Conservation (phyloP, 2,888 invertebrate genomes). For the Catocala nupta region DNA sequence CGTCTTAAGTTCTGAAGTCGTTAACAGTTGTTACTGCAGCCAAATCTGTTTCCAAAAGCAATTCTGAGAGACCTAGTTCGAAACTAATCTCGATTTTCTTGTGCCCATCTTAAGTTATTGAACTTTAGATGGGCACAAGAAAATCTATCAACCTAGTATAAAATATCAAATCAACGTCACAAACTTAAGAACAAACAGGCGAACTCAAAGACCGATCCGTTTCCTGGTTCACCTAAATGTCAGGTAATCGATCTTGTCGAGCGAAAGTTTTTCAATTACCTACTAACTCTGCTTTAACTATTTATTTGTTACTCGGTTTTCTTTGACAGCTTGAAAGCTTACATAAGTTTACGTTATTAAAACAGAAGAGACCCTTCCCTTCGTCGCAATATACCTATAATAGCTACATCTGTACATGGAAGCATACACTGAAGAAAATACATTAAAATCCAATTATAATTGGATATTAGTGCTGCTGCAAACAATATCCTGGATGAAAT, state of each 20-base stretch:
- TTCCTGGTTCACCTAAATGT: conserved; percentile 19
- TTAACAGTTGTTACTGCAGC: not conserved
- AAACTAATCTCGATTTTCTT: not conserved
- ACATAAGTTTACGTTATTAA: too few species aligned
- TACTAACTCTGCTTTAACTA: not conserved
- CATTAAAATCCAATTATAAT: too few species aligned
- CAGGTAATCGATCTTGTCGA: not conserved
- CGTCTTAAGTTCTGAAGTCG: too few species aligned
- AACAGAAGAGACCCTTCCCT: too few species aligned
- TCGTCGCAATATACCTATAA: too few species aligned
- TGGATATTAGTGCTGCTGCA: too few species aligned
- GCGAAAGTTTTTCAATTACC: conserved; percentile 26
- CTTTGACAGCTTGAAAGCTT: not conserved
- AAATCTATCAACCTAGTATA: conserved; percentile 30
- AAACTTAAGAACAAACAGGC: conserved; percentile 24
- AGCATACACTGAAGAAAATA: too few species aligned
- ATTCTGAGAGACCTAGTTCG: not conserved
- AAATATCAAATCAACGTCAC: conserved; percentile 18
- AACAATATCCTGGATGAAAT: too few species aligned
- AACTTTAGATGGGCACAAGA: conserved; percentile 31
- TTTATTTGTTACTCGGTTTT: not conserved
- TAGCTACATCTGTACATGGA: too few species aligned
- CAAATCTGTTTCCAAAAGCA: not conserved
- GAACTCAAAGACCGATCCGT: not conserved
- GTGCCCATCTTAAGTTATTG: not conserved